Conservation (phyloP, 1,140 invertebrate genomes). For the Drosophila ogumai region DNA sequence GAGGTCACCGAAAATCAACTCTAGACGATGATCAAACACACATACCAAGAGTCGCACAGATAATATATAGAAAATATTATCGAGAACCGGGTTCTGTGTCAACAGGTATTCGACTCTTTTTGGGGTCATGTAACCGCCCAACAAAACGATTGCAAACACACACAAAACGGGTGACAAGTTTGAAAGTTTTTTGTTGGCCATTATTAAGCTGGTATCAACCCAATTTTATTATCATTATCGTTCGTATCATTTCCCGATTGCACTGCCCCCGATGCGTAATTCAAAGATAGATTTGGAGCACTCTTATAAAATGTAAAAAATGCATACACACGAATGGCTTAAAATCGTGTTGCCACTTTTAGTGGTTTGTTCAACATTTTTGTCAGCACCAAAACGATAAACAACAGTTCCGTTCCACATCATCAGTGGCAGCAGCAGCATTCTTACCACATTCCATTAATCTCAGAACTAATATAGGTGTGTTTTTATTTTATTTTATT, state of each 20-base stretch:
- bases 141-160: constrained; percentile 15
- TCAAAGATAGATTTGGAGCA: not conserved
- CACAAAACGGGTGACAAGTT: constrained; percentile 12
- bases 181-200: constrained; percentile 5
- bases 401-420: constrained; percentile 21
- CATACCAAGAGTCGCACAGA: constrained; percentile 7
- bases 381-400: constrained; percentile 17
- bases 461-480: constrained; percentile 4
- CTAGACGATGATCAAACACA: not conserved
- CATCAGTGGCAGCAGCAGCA: constrained; percentile 11
- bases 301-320: constrained; percentile 4
- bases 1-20: constrained; percentile 4
- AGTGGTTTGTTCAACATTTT: constrained; percentile 17
- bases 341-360: constrained; percentile 12
- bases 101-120: constrained; percentile 23
- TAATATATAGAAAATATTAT: constrained; percentile 12
- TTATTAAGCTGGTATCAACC: constrained; percentile 15
- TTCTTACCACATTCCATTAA: constrained; percentile 17
- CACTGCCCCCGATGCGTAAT: not conserved
- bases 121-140: constrained; percentile 22
- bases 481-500: not conserved
- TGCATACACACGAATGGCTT: constrained; percentile 15
- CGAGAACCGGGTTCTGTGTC: constrained; percentile 14
- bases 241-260: constrained; percentile 5
- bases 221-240: constrained; percentile 14